A percentile compares a stretch with the other conserved stretches of the same genome.
Conservation (phyloP, 1,140 invertebrate genomes). For the Teleogryllus occipitalis region DNA sequence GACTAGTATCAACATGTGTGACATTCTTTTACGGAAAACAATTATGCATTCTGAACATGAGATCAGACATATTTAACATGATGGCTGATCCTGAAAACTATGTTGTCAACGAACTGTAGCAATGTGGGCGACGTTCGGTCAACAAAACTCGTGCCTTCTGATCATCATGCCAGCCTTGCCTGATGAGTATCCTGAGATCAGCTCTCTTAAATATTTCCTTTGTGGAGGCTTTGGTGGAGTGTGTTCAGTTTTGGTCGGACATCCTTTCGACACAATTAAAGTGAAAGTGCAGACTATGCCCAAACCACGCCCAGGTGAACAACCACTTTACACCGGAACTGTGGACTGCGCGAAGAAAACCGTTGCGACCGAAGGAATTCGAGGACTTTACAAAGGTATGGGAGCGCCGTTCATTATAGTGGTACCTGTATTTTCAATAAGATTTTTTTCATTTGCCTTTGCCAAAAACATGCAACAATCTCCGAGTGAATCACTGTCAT, state of each 20-base stretch:
- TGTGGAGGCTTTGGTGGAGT: conserved; percentile 94
- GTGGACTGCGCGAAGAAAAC: conserved; percentile 93
- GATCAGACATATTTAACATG: too few species aligned
- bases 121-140: too few species aligned
- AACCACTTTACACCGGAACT: conserved; percentile 76
- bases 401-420: conserved; percentile 63
- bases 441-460: conserved; percentile 92
- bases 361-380: conserved; percentile 74
- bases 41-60: too few species aligned
- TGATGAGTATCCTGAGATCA: too few species aligned
- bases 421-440: conserved; percentile 85
- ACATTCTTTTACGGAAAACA: too few species aligned
- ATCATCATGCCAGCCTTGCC: too few species aligned
- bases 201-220: conserved; percentile 73
- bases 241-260: conserved; percentile 86
- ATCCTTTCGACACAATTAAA: conserved; percentile 84
- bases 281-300: conserved; percentile 53
- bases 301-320: conserved; percentile 58
- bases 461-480: conserved; percentile 69
- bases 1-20: too few species aligned
- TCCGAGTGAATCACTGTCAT: conserved; percentile 58
- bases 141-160: too few species aligned
- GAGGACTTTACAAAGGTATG: conserved; percentile 75
- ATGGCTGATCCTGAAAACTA: too few species aligned
- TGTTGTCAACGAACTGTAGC: too few species aligned